A percentile compares a stretch with the other conserved stretches of the same genome.
phyloP scores from a whole-genome alignment of 2,888 invertebrate species.

The Aspidapion aeneum region DNA sequence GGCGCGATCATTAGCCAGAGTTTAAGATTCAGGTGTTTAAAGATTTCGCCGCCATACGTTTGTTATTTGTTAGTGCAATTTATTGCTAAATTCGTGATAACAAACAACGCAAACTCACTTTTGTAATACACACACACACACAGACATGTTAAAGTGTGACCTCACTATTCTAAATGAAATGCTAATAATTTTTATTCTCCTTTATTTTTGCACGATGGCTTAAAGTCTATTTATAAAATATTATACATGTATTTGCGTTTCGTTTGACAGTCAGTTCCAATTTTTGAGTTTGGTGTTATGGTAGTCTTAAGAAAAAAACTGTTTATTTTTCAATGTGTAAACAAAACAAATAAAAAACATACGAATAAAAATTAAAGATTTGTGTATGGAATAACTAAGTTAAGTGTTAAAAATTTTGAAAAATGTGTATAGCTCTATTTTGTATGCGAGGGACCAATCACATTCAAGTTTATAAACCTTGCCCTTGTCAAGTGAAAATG shows the following conservation, averaged over 20 bases:
- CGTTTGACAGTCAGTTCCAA: too few relatives aligned
- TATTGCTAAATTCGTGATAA: neutral
- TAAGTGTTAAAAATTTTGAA: too few relatives aligned
- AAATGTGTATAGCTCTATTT: constrained; percentile 25
- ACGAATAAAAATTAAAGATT: too few relatives aligned
- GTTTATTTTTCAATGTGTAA: too few relatives aligned
- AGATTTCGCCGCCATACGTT: too few relatives aligned
- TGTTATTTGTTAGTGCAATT: neutral
- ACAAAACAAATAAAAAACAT: too few relatives aligned
- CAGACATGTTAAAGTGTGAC: constrained; percentile 22
- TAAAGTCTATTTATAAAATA: constrained; percentile 24
- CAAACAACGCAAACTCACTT: neutral
- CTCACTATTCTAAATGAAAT: constrained; percentile 17
- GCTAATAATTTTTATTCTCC: constrained; percentile 21
- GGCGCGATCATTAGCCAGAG: too few relatives aligned
- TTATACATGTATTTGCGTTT: neutral
- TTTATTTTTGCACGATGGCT: constrained; percentile 15
- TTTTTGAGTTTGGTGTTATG: too few relatives aligned
- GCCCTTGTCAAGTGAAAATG: constrained; percentile 22
- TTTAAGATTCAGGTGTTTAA: too few relatives aligned
- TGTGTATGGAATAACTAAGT: too few relatives aligned
- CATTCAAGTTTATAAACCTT: constrained; percentile 23
- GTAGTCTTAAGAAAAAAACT: too few relatives aligned
- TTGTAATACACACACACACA: too few relatives aligned
- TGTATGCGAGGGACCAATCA: constrained; percentile 26